These are phyloP conservation scores for Hozukius guyotensis DNA, from an alignment of 2,797 vertebrate genomes.

Conservation along the genomic window DNA sequence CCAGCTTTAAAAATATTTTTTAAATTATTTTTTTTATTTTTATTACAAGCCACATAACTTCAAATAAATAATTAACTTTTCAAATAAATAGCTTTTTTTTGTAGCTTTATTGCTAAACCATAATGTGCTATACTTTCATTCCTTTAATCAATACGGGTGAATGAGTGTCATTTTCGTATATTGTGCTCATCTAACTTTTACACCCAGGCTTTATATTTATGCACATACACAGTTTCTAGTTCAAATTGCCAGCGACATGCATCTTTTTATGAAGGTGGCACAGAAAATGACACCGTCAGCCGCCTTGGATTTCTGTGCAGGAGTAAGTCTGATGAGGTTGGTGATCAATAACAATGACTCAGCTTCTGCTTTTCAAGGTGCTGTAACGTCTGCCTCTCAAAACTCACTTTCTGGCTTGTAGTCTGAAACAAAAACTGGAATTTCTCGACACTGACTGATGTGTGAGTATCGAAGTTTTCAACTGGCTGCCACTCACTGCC, in stretches of 20 bases:
- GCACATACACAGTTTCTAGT: background rate
- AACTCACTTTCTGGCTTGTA: slow-evolving; percentile 11
- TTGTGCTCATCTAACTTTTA: background rate
- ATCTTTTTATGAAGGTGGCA: slow-evolving; percentile 1
- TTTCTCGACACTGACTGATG: background rate
- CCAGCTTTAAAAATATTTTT: background rate
- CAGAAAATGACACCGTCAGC: slow-evolving; percentile 7
- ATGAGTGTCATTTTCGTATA: background rate
- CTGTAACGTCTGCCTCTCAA: slow-evolving; percentile 3
- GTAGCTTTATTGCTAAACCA: background rate
- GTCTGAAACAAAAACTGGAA: background rate
- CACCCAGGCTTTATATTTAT: background rate
- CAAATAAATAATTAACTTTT: background rate
- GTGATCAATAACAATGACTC: slow-evolving; percentile 40
- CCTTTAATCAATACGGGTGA: background rate
- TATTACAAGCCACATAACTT: too few species aligned
- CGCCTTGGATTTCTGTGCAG: slow-evolving; percentile 1
- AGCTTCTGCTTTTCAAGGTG: slow-evolving; percentile 22
- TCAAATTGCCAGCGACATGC: background rate
- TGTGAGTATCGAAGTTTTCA: background rate
- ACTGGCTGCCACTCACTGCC: background rate
- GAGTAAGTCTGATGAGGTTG: background rate
- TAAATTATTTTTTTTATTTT: too few species aligned
- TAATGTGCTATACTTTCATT: background rate
- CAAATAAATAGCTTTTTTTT: background rate